Percentiles rank a stretch among this genome's conserved stretches.
phyloP scores from a whole-genome alignment of 30 jellyfish, hydroid and myxozoan genomes.

The Calvadosia cruxmelitensis region DNA sequence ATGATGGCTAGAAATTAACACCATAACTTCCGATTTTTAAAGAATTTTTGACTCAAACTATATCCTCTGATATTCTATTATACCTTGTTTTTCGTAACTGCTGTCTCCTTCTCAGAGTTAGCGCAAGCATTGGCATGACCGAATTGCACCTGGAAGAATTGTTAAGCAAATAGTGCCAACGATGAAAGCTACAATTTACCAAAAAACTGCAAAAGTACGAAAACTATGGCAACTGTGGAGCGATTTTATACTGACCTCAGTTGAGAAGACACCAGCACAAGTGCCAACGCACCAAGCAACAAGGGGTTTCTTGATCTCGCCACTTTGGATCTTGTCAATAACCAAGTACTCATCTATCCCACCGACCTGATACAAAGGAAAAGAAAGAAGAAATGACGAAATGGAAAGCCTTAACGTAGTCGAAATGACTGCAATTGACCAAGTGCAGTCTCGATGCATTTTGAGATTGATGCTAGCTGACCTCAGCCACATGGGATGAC shows the following conservation, averaged over 20 bases:
- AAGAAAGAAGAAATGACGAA: too few relatives aligned
- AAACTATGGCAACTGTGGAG: too few relatives aligned
- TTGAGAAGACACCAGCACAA: conserved; percentile 87
- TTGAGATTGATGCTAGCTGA: too few relatives aligned
- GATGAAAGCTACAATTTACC: background rate
- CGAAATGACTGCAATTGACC: too few relatives aligned
- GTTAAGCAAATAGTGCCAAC: too few relatives aligned
- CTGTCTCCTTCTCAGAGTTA: conserved; percentile 77
- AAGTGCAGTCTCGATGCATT: too few relatives aligned
- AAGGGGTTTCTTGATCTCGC: conserved; percentile 66
- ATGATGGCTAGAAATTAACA: background rate
- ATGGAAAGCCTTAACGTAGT: too few relatives aligned
- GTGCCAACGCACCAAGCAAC: conserved; percentile 98
- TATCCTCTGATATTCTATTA: background rate
- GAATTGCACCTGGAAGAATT: conserved; percentile 92
- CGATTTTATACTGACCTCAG: conserved; percentile 45
- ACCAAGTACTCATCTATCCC: conserved; percentile 87
- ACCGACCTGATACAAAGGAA: conserved; percentile 84
- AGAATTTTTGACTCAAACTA: background rate
- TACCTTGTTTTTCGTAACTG: conserved; percentile 86
- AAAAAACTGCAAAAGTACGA: background rate
- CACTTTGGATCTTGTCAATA: conserved; percentile 56
- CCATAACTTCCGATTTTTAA: background rate
- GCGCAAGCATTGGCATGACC: conserved; percentile 99
- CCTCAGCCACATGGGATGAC: too few relatives aligned